A percentile compares a stretch with the other conserved stretches of the same genome.
These are phyloP conservation scores for Nixonia krombeini DNA, from an alignment of 1,140 invertebrate species.

Conservation along the genomic window DNA sequence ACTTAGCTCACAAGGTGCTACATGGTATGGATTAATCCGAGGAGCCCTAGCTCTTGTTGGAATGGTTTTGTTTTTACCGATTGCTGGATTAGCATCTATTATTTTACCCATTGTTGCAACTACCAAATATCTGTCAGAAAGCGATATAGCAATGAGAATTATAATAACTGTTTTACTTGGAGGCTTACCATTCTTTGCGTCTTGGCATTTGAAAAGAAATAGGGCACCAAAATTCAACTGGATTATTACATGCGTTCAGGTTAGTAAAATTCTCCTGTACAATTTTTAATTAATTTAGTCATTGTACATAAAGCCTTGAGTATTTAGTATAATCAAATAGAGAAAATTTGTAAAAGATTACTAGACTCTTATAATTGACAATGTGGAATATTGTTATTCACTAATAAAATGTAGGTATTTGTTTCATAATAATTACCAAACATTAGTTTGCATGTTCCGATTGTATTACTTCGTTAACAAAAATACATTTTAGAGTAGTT, in stretches of 20 bases:
- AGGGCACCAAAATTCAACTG: conserved; percentile 72
- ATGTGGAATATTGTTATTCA: too few relatives aligned
- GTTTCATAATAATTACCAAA: conserved; percentile 1
- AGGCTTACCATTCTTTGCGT: conserved; percentile 73
- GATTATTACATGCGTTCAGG: conserved; percentile 78
- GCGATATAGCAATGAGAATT: conserved; percentile 75
- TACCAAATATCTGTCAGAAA: conserved; percentile 79
- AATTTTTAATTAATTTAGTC: too few relatives aligned
- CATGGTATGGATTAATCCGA: conserved; percentile 83
- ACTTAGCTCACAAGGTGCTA: conserved; percentile 83
- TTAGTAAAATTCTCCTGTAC: conserved; percentile 54
- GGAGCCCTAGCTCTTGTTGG: conserved; percentile 83
- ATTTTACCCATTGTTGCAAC: conserved; percentile 81
- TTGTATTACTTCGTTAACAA: background rate
- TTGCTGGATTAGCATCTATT: conserved; percentile 82
- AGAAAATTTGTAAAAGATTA: too few relatives aligned
- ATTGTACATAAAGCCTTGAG: too few relatives aligned
- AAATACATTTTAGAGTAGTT: too few relatives aligned
- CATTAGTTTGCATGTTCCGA: background rate
- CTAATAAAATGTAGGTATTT: too few relatives aligned
- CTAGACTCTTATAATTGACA: too few relatives aligned
- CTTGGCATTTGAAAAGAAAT: conserved; percentile 77
- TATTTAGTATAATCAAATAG: too few relatives aligned
- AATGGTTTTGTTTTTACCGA: conserved; percentile 81
- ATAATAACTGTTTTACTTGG: conserved; percentile 73